Conservation (phyloP, 2,797 vertebrate genomes). For the Leucoraja ocellata region DNA sequence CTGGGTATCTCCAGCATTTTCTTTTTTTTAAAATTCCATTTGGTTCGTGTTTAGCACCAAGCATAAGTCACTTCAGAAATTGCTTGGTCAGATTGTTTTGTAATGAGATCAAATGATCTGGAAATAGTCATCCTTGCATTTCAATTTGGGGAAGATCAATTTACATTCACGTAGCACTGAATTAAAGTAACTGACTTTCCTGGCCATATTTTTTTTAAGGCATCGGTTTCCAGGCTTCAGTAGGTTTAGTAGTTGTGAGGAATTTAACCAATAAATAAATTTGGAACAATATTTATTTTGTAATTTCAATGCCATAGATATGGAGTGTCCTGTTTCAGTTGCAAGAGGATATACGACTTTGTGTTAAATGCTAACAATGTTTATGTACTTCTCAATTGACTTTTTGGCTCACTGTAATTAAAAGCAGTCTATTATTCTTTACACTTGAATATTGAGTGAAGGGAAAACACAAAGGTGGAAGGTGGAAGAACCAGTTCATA, state of each 20-base stretch:
- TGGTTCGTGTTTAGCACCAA: too few species aligned
- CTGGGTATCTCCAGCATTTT: neutral
- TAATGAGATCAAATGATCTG: too few species aligned
- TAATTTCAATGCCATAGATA: neutral
- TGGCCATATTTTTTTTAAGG: too few species aligned
- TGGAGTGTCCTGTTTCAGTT: neutral
- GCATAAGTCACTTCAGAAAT: too few species aligned
- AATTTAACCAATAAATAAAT: neutral
- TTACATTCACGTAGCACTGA: too few species aligned
- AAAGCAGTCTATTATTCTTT: neutral
- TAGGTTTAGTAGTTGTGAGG: neutral
- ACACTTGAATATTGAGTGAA: neutral
- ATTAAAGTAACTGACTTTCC: too few species aligned
- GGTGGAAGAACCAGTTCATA: neutral
- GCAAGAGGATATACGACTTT: neutral
- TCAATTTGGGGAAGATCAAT: too few species aligned
- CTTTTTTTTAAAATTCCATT: neutral
- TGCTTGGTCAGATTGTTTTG: too few species aligned
- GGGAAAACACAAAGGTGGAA: constrained; percentile 2
- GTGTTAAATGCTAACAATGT: neutral
- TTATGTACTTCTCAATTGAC: neutral
- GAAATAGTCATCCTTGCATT: too few species aligned
- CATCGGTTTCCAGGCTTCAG: neutral
- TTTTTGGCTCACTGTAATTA: neutral
- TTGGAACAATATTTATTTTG: neutral